Evolutionary conservation across 2,888 invertebrate species (phyloP).

Genomic region (Drosophila aldrichi): DNA sequence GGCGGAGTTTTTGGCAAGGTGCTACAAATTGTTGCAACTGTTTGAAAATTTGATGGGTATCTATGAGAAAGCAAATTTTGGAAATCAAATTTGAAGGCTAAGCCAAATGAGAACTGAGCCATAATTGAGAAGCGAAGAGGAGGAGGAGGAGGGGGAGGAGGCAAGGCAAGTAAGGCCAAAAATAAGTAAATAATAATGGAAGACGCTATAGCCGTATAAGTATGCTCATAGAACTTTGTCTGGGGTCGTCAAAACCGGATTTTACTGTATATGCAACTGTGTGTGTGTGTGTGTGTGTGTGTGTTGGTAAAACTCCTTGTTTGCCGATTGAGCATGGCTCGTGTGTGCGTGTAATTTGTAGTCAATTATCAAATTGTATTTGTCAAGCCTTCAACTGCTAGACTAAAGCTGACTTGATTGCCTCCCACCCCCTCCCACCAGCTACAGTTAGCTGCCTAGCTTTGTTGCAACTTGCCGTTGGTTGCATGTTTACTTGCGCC

Average conservation of each 20-base stretch:
- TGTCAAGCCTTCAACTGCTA: background rate
- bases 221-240: too few relatives aligned
- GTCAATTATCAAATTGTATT: constrained; percentile 7
- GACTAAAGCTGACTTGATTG: constrained; percentile 8
- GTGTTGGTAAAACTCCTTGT: background rate
- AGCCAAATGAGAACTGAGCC: background rate
- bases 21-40: constrained; percentile 2
- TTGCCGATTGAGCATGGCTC: background rate
- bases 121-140: too few relatives aligned
- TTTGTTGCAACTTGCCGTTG: constrained; percentile 14
- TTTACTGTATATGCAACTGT: too few relatives aligned
- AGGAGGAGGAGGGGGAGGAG: too few relatives aligned
- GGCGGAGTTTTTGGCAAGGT: background rate
- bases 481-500: constrained; percentile 33
- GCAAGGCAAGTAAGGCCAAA: background rate
- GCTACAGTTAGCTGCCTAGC: background rate
- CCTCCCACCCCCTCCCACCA: background rate
- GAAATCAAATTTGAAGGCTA: background rate
- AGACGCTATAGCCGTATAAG: too few relatives aligned
- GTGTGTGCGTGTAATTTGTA: background rate
- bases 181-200: too few relatives aligned
- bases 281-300: too few relatives aligned
- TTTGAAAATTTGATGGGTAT: background rate
- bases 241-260: too few relatives aligned
- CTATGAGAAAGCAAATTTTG: background rate